Base-by-base conservation (phyloP, 2,113 vertebrate genomes). In the Apus apus region DNA sequence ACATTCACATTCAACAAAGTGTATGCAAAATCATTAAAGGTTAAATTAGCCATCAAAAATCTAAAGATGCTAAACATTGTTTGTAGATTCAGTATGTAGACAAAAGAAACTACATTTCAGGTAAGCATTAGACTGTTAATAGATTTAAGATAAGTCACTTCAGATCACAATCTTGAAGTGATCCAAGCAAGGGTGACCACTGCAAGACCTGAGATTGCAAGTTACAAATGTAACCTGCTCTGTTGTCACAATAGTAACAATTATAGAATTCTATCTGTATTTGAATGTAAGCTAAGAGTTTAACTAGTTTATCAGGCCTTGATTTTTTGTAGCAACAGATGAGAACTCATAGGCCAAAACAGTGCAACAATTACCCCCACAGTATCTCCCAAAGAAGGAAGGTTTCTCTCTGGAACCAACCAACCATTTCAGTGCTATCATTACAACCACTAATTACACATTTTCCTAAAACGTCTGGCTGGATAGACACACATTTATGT, bases 361-460 rank as follows among this genome's bases (percentile, higher is more conserved):
- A 25, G 26, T 7, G 32, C n/a, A 82, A 64, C 81, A 38, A 6
- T 43, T 21, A 85, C 13, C 38, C 13, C 21, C 34, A 27, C 25
- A 9, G 6, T 10, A 34, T 48, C 30, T 38, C n/a, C 19, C 0
- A 1, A 61, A 40, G 29, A 51, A 71, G 30, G 25, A 72, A 46
- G 1, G n/a, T 26, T 87, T 30, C 19, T 45, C 81, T 58, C 65
- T 58, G 57, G 25, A 88, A 76, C 36, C 29, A 93, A 40, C 8
- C 40, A 48, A 6, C 8, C 15, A 51, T 25, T 29, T 71, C 60
- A 38, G 20, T 10, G 20, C 26, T 57, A 54, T n/a, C 51, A 19
- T 8, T 74, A 71, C 43, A 54, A 83, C 43, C 16, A 14, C 9
- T 80, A 25, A 32, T 26, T 53, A 92, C 5, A 13, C 0, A 0